A percentile compares a stretch with the other conserved stretches of the same genome.
Conservation (phyloP, 2,888 invertebrate genomes). For the Mylabris sibirica region DNA sequence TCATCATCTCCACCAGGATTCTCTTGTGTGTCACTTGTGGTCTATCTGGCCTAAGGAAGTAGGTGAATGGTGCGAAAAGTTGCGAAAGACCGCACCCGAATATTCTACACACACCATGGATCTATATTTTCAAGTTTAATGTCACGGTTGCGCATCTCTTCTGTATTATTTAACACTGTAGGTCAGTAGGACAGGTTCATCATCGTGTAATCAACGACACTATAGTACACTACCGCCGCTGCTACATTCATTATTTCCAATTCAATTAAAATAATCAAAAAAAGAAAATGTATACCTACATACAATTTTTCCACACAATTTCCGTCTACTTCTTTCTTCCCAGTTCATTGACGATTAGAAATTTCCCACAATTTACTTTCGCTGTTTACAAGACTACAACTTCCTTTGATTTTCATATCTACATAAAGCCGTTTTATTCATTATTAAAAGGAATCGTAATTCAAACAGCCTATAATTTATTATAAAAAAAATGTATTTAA, state of each 20-base stretch:
- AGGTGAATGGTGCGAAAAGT: constrained; percentile 52
- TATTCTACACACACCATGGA: background rate
- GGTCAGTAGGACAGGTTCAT: constrained; percentile 14
- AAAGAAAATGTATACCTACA: background rate
- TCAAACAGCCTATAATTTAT: background rate
- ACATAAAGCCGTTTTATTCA: too few relatives aligned
- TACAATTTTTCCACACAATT: background rate
- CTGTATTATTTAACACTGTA: constrained; percentile 12
- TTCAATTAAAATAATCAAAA: background rate
- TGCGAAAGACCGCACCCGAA: constrained; percentile 12
- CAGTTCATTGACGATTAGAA: background rate
- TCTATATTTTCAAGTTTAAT: background rate
- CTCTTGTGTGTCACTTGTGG: constrained; percentile 32
- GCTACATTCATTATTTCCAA: background rate
- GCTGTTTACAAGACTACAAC: background rate
- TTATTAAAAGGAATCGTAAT: background rate
- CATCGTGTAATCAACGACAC: background rate
- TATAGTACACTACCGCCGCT: background rate
- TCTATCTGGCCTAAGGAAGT: constrained; percentile 48
- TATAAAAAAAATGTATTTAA: constrained; percentile 44
- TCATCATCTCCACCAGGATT: constrained; percentile 39
- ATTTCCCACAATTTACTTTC: constrained; percentile 12
- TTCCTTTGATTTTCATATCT: background rate
- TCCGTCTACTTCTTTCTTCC: background rate
- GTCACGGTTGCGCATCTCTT: constrained; percentile 8